Percentiles rank a stretch among this genome's conserved stretches.
Evolutionary conservation across 1,140 invertebrate species (phyloP).

Genomic region (Hylyphantes graminicola): DNA sequence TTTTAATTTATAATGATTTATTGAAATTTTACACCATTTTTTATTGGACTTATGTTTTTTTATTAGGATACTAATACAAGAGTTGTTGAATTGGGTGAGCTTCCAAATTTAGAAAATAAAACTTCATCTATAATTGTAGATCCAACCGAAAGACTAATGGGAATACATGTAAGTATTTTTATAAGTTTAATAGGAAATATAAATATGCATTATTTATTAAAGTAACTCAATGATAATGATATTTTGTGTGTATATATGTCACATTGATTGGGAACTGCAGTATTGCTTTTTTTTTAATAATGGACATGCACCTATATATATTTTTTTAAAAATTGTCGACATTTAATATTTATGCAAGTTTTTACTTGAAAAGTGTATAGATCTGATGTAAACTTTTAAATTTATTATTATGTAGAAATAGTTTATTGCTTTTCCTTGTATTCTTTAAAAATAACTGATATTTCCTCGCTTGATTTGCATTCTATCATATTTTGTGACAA

Average conservation of each 20-base stretch:
- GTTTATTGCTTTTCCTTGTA: no score
- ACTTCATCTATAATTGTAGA: slow-evolving; percentile 66
- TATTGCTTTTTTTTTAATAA: neutral
- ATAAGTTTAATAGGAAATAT: neutral
- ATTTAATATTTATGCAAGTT: neutral
- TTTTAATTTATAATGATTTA: no score
- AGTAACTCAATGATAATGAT: no score
- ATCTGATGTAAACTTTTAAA: no score
- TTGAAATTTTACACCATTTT: no score
- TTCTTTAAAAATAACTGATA: no score
- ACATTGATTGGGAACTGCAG: no score
- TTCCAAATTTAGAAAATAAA: slow-evolving; percentile 79
- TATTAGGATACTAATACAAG: slow-evolving; percentile 63
- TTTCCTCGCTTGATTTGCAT: no score
- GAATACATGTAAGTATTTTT: slow-evolving; percentile 76
- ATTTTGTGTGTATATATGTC: neutral
- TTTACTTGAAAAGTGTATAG: no score
- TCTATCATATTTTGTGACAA: no score
- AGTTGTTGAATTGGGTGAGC: slow-evolving; percentile 79
- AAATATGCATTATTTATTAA: slow-evolving; percentile 5
- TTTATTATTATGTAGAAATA: no score
- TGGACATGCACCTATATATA: neutral
- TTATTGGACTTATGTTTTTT: slow-evolving; percentile 69
- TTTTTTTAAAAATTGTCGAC: no score
- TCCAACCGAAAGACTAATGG: slow-evolving; percentile 76